phyloP scores from a whole-genome alignment of 1,140 invertebrate genomes.

The Drosophila nannoptera region DNA sequence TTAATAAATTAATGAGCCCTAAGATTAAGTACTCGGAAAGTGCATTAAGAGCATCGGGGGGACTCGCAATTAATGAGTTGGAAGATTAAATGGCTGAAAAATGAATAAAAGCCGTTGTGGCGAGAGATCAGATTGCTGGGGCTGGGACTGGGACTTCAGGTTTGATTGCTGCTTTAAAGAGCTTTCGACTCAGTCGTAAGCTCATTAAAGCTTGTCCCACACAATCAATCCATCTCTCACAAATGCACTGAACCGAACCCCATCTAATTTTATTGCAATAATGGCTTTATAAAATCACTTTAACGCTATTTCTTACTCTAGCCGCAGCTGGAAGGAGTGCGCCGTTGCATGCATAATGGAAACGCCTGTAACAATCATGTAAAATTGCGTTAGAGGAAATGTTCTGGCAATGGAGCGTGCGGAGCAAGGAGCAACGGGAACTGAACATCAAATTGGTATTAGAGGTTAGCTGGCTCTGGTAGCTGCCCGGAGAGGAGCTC shows the following conservation, averaged over 20 bases:
- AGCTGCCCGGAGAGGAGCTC: not conserved
- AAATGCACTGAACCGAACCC: no score
- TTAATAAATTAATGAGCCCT: conserved; percentile 20
- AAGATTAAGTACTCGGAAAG: not conserved
- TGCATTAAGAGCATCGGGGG: not conserved
- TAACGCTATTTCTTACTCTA: conserved; percentile 31
- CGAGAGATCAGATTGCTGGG: no score
- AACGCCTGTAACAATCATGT: conserved; percentile 72
- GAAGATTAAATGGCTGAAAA: not conserved
- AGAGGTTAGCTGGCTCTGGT: conserved; percentile 49
- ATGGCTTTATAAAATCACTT: conserved; percentile 20
- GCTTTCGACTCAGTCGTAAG: not conserved
- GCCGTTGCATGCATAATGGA: conserved; percentile 46
- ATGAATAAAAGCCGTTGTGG: not conserved
- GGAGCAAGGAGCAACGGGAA: conserved; percentile 29
- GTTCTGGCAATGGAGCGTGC: conserved; percentile 39
- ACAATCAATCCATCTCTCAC: not conserved
- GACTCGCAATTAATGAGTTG: not conserved
- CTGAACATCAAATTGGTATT: conserved; percentile 70
- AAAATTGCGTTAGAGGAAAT: conserved; percentile 65
- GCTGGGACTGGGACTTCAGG: no score
- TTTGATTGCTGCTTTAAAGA: no score
- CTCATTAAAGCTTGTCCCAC: not conserved
- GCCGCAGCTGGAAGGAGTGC: conserved; percentile 15
- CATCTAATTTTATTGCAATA: not conserved